These are phyloP conservation scores for Drosophila kurseongensis DNA, from an alignment of 1,140 invertebrate species.

Conservation along the genomic window DNA sequence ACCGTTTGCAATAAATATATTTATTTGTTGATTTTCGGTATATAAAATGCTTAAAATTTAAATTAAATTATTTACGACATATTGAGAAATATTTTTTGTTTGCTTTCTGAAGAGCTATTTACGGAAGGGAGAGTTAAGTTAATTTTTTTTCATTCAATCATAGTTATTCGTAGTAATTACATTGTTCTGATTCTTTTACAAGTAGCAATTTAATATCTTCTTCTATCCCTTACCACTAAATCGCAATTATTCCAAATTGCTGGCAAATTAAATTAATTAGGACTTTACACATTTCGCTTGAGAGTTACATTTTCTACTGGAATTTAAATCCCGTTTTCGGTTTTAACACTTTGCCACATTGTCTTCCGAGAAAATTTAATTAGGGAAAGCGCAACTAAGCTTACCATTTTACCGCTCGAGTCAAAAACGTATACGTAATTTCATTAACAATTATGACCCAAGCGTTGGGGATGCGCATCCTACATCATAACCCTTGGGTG, in stretches of 20 bases:
- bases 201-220: background rate
- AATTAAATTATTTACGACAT: too few relatives aligned
- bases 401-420: conserved; percentile 35
- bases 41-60: too few relatives aligned
- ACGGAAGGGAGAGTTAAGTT: too few relatives aligned
- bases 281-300: conserved; percentile 33
- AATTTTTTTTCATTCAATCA: too few relatives aligned
- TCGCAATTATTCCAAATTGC: conserved; percentile 22
- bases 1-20: background rate
- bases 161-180: too few relatives aligned
- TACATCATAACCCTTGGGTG: conserved; percentile 21
- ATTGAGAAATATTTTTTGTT: background rate
- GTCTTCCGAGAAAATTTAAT: conserved; percentile 44
- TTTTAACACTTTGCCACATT: conserved; percentile 8
- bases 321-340: conserved; percentile 16
- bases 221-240: conserved; percentile 7
- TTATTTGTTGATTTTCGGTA: background rate
- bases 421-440: conserved; percentile 59
- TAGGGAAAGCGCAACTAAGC: conserved; percentile 47
- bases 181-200: too few relatives aligned
- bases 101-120: too few relatives aligned
- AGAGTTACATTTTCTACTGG: conserved; percentile 15
- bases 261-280: conserved; percentile 41
- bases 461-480: conserved; percentile 21
- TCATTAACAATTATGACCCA: conserved; percentile 57